These are phyloP conservation scores for Ypsolopha sequella DNA, from an alignment of 2,888 invertebrate genomes.

Conservation along the genomic window DNA sequence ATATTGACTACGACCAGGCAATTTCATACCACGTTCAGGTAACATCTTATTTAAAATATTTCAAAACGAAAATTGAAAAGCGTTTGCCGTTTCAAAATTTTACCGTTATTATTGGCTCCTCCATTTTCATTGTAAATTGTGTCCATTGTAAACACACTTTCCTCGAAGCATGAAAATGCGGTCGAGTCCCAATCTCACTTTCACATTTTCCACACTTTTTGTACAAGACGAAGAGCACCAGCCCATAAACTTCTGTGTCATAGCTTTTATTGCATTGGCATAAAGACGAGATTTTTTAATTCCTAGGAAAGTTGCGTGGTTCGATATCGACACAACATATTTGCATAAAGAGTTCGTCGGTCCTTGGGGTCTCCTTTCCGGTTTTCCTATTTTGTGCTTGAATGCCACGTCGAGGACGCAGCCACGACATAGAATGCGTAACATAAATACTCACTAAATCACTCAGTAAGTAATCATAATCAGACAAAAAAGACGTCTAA, in stretches of 20 bases:
- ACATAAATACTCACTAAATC: too few relatives aligned
- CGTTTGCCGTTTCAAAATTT: too few relatives aligned
- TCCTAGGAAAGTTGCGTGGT: neutral
- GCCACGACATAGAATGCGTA: too few relatives aligned
- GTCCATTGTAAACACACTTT: slow-evolving; percentile 12
- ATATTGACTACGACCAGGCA: too few relatives aligned
- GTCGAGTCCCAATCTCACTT: slow-evolving; percentile 48
- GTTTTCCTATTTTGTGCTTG: slow-evolving; percentile 59
- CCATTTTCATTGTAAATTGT: slow-evolving; percentile 30
- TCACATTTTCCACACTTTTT: slow-evolving; percentile 52
- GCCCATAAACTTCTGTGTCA: too few relatives aligned
- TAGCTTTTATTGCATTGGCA: too few relatives aligned
- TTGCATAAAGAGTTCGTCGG: slow-evolving; percentile 59
- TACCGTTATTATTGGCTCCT: slow-evolving; percentile 5
- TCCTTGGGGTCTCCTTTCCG: slow-evolving; percentile 61
- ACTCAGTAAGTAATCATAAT: slow-evolving; percentile 33
- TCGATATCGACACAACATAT: slow-evolving; percentile 28
- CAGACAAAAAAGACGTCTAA: slow-evolving; percentile 27
- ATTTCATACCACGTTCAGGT: too few relatives aligned
- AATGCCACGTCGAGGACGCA: slow-evolving; percentile 38
- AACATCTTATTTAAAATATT: too few relatives aligned
- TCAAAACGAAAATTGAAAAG: too few relatives aligned
- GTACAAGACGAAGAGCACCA: too few relatives aligned
- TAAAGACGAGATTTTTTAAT: too few relatives aligned
- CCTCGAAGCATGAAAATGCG: slow-evolving; percentile 32